Evolutionary conservation across 2,113 vertebrate genomes (phyloP), one percentile per base, ranked within the genome.

Genomic region (Noturus placidus): DNA sequence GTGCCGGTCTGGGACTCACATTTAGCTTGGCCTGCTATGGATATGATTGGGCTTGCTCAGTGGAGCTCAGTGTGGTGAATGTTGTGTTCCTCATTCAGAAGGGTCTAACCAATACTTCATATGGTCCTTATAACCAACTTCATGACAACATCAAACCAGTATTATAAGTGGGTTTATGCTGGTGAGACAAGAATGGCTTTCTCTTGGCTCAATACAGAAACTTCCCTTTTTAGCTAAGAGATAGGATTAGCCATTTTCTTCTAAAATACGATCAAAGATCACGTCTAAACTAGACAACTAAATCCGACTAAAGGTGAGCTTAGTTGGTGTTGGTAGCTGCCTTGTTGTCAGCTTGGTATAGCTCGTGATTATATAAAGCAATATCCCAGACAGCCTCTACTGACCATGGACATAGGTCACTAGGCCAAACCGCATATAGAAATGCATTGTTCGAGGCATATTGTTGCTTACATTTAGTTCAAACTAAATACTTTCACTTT

Each of bases 1-100:
- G 91, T 91, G 91, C 87, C 89, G 87, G 91, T 93, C 89, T 92
- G 77, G 38, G 92, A 92, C 92, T 93, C 86, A 84, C 87, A 88
- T 90, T 92, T 91, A 90, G 91, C 82, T 88, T 91, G 91, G 91
- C 90, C 88, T 93, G 90, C 90, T 88, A 78, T 86, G 86, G 86
- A 89, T 83, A 61, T 52, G 35, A 88, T 14, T 38, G 15, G 82
- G 69, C 86, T 85, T 72, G 56, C 83, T 85, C 57, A 50, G 46
- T 78, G 86, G 25, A 79, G 52, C 63, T 56, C 59, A 52, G 11
- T 84, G 81, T 78, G 87, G 67, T 88, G 38, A 78, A 77, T 25
- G 52, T 79, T 81, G 61, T 79, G 30, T 69, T 70, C 25, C 87
- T 83, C 63, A 90, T 86, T 83, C 72, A 86, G 59, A 83, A 70